Base-by-base conservation (phyloP, 1,140 invertebrate genomes). In the Ganaspis sp. region DNA sequence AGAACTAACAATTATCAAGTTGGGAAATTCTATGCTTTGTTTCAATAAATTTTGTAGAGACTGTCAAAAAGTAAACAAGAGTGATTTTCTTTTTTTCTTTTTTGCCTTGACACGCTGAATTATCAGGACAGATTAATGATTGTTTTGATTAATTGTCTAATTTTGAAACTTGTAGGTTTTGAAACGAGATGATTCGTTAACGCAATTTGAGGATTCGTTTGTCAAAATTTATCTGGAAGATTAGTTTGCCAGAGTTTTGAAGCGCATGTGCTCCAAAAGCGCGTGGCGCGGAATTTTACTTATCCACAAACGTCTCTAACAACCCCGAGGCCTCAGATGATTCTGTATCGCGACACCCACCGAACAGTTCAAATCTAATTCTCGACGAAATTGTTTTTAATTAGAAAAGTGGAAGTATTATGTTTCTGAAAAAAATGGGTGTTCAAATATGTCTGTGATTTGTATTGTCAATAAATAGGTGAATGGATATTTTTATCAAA, bases 231-330 rank as follows among this genome's bases (percentile, higher is more conserved):
- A 64, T 29, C 5, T 11, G 15, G 4, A 12, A 1, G 23, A 64
- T 64, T 64, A 34, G 15, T 15, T 26, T 26, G 23, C 58, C 1
- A 64, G 54, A 26, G 54, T 64, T 64, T 64, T 6, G 58, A 64
- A 29, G 58, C 58, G 58, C 58, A 64, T 64, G 58, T 64, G 58
- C 58, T 64, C 58, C 11, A 26, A 29, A 34, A 64, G 58, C 58
- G 58, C 58, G 58, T 64, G 58, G 58, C 58, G 58, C 58, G 23
- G 58, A 64, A 64, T 64, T 64, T 26, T n/a, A 64, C 58, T 64
- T 29, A 64, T n/a, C 26, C 58, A n/a, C 21, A 64, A 64, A 64
- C 58, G 58, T 64, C 58, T 26, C 15, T 15, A 29, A 64, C 58
- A 29, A 29, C 23, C 23, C 58, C 58, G 58, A 64, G 58, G 58